phyloP scores from a whole-genome alignment of 2,113 vertebrate species.

The Microcebus griseorufus region DNA sequence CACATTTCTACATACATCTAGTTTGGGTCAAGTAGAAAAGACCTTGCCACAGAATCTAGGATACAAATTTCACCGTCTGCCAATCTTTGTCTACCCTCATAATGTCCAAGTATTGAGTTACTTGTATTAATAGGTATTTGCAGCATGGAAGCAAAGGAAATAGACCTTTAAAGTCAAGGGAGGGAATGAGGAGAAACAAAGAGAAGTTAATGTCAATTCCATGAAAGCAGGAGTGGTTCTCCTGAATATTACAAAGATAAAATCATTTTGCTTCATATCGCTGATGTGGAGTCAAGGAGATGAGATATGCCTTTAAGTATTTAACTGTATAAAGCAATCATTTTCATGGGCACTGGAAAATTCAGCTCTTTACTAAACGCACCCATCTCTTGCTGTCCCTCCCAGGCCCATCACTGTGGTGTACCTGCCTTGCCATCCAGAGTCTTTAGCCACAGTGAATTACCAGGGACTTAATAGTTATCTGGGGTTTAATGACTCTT shows the following conservation, averaged over 20 bases:
- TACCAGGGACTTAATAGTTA: slow-evolving; percentile 65
- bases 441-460: slow-evolving; percentile 60
- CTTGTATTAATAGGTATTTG: neutral
- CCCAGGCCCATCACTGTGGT: slow-evolving; percentile 10
- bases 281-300: neutral
- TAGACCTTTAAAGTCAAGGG: neutral
- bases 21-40: neutral
- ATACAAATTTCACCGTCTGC: neutral
- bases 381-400: neutral
- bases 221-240: neutral
- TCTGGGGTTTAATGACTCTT: slow-evolving; percentile 57
- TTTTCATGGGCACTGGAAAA: neutral
- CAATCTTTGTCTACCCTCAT: neutral
- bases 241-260: neutral
- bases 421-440: neutral
- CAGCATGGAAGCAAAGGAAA: neutral
- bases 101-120: neutral
- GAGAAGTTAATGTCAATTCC: neutral
- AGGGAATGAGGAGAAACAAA: neutral
- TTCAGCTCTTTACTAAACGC: neutral
- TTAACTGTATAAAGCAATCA: slow-evolving; percentile 6
- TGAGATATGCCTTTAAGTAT: slow-evolving; percentile 11
- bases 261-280: neutral
- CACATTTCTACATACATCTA: neutral
- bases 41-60: neutral